phyloP scores from a whole-genome alignment of 2,797 vertebrate genomes.

The Aselliscus stoliczkanus region DNA sequence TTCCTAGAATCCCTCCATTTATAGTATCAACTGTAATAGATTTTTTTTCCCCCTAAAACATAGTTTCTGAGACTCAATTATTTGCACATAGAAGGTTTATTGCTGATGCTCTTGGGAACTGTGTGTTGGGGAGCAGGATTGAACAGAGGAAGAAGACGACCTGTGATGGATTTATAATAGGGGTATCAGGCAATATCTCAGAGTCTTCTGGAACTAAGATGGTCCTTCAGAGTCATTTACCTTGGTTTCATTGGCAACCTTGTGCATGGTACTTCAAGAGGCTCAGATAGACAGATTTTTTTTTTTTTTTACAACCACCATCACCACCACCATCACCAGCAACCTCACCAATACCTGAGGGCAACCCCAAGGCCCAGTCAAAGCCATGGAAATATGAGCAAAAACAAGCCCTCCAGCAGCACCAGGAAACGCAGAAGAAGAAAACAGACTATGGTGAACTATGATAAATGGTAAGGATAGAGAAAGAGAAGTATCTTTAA shows the following conservation, averaged over 20 bases:
- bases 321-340: slow-evolving; percentile 67
- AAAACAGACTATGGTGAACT: slow-evolving; percentile 94
- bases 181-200: background rate
- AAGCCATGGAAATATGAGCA: slow-evolving; percentile 89
- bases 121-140: background rate
- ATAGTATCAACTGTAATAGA: background rate
- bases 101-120: background rate
- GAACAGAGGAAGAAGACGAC: background rate
- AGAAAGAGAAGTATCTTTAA: slow-evolving; percentile 86
- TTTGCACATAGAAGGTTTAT: background rate
- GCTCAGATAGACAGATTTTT: background rate
- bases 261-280: background rate
- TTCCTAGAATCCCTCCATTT: background rate
- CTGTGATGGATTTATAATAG: background rate
- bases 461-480: slow-evolving; percentile 86
- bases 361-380: slow-evolving; percentile 79
- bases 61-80: background rate
- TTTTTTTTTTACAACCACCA: slow-evolving; percentile 72
- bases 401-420: slow-evolving; percentile 89
- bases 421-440: slow-evolving; percentile 93
- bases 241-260: too few relatives aligned
- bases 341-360: slow-evolving; percentile 81
- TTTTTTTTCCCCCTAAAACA: background rate
- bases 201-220: background rate
- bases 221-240: background rate